These are phyloP conservation scores for Drosophila lacicola DNA, from an alignment of 2,888 invertebrate genomes.

Conservation along the genomic window DNA sequence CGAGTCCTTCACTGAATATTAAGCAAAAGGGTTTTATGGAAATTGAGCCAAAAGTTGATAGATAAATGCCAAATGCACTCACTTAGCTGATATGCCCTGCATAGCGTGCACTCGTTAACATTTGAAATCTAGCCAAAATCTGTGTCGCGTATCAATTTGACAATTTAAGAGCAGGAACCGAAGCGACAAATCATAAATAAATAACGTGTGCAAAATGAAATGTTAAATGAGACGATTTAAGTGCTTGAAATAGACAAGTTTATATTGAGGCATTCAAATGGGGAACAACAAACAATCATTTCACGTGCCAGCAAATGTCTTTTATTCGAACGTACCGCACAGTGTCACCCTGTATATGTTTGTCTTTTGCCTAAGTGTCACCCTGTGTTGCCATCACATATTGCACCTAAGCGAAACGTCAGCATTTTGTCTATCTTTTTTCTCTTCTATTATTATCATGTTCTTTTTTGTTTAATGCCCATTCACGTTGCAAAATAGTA, in stretches of 20 bases:
- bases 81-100: slow-evolving; percentile 1
- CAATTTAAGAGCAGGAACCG: slow-evolving; percentile 34
- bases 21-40: no score
- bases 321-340: slow-evolving; percentile 1
- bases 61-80: not conserved
- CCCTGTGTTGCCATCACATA: slow-evolving; percentile 3
- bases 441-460: slow-evolving; percentile 7
- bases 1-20: no score
- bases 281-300: slow-evolving; percentile 5
- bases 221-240: slow-evolving; percentile 36
- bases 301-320: slow-evolving; percentile 48
- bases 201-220: slow-evolving; percentile 45
- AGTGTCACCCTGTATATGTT: slow-evolving; percentile 45
- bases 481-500: slow-evolving; percentile 43
- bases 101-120: not conserved
- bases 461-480: slow-evolving; percentile 37
- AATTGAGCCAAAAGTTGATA: no score
- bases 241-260: slow-evolving; percentile 33
- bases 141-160: slow-evolving; percentile 28
- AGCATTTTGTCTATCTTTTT: slow-evolving; percentile 23
- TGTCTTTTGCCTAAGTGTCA: slow-evolving; percentile 1
- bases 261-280: slow-evolving; percentile 8
- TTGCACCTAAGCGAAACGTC: slow-evolving; percentile 48
- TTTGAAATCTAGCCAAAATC: slow-evolving; percentile 1
- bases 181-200: not conserved